Percentiles rank a stretch among this genome's conserved stretches.
Conservation (phyloP, 2,888 invertebrate species). For the Xestoiulus laeticollis region DNA sequence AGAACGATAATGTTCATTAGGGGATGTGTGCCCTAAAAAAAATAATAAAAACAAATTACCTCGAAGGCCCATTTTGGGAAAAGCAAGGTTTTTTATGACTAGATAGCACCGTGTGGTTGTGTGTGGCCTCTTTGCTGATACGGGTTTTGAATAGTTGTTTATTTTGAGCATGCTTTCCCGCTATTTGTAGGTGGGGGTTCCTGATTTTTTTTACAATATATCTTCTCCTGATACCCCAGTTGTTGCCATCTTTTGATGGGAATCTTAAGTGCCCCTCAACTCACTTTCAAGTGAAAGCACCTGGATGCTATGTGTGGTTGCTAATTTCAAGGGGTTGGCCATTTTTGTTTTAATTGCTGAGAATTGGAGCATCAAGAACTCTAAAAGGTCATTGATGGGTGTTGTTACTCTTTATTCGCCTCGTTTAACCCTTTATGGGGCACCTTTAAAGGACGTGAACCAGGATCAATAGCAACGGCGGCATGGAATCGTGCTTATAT, state of each 20-base stretch:
- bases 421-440: neutral
- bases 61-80: neutral
- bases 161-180: neutral
- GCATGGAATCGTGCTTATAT: neutral
- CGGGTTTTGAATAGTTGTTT: neutral
- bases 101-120: neutral
- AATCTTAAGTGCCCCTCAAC: slow-evolving; percentile 11
- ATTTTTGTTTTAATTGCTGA: neutral
- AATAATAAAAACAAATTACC: slow-evolving; percentile 19
- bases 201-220: neutral
- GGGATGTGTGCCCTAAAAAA: neutral
- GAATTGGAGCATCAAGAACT: neutral
- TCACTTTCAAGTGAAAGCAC: neutral
- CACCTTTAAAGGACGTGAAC: neutral
- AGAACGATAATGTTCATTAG: neutral
- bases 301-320: slow-evolving; percentile 10
- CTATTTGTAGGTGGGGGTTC: neutral
- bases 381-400: neutral
- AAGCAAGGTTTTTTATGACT: neutral
- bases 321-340: neutral
- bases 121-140: neutral
- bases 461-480: neutral
- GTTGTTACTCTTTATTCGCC: neutral
- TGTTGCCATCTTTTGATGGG: neutral
- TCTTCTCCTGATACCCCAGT: neutral